Conservation (phyloP, 2,113 vertebrate genomes). For the Albula goreensis region DNA sequence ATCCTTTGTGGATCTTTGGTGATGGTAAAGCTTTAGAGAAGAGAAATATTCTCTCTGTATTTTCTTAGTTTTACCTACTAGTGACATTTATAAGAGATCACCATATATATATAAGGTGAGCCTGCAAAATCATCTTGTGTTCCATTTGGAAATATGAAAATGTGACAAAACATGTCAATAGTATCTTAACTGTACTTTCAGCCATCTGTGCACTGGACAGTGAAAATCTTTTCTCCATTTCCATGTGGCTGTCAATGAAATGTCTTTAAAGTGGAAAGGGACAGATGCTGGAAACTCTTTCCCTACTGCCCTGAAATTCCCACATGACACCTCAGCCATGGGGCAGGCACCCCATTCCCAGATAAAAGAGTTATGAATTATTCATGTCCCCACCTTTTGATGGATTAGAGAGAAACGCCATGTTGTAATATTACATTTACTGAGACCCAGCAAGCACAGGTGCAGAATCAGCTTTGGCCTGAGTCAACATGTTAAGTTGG, state of each 20-base stretch:
- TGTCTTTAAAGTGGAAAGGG: background rate
- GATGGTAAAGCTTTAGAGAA: no score
- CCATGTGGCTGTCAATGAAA: background rate
- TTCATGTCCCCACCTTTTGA: constrained; percentile 10
- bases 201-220: no score
- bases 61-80: no score
- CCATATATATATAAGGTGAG: no score
- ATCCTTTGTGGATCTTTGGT: no score
- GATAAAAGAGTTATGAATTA: constrained; percentile 8
- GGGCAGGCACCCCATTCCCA: background rate
- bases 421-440: background rate
- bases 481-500: background rate
- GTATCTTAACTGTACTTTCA: background rate
- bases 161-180: background rate
- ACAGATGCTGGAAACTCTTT: background rate
- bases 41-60: no score
- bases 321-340: background rate
- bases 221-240: background rate
- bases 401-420: background rate
- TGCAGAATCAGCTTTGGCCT: background rate
- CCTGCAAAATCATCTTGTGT: background rate
- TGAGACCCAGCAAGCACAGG: background rate
- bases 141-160: background rate
- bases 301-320: background rate
- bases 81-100: no score